Evolutionary conservation across 2,888 invertebrate genomes (phyloP).

Genomic region (Drosophila aldrichi): DNA sequence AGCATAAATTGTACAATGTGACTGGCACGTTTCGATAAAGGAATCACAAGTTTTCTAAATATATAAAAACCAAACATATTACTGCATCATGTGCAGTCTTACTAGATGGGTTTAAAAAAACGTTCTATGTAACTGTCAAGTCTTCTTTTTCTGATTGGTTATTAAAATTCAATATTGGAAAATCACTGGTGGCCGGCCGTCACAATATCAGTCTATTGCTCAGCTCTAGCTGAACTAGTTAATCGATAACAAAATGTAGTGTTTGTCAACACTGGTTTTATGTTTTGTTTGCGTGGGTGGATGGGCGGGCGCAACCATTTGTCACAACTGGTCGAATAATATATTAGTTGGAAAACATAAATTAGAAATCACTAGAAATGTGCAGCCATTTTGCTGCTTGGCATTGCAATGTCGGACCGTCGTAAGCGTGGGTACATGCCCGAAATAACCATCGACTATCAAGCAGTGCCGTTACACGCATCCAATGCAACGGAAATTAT

Average conservation of each 20-base stretch:
- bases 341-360: slow-evolving; percentile 47
- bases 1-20: slow-evolving; percentile 9
- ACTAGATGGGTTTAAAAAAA: background rate
- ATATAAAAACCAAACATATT: background rate
- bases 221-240: slow-evolving; percentile 6
- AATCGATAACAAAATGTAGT: slow-evolving; percentile 30
- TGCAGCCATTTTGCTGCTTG: slow-evolving; percentile 33
- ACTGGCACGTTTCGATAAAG: slow-evolving; percentile 14
- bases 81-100: background rate
- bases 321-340: slow-evolving; percentile 72
- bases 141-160: background rate
- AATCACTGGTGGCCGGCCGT: background rate
- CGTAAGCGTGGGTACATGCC: slow-evolving; percentile 44
- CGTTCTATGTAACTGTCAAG: slow-evolving; percentile 6
- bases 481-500: slow-evolving; percentile 34
- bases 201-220: background rate
- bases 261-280: slow-evolving; percentile 43
- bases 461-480: slow-evolving; percentile 51
- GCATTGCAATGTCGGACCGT: slow-evolving; percentile 59
- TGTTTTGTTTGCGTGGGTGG: slow-evolving; percentile 43
- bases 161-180: background rate
- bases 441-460: slow-evolving; percentile 61
- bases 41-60: background rate
- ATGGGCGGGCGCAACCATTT: slow-evolving; percentile 46
- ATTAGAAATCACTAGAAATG: slow-evolving; percentile 40